phyloP scores from a whole-genome alignment of 2,113 vertebrate genomes.

The Colistium nudipinnis region DNA sequence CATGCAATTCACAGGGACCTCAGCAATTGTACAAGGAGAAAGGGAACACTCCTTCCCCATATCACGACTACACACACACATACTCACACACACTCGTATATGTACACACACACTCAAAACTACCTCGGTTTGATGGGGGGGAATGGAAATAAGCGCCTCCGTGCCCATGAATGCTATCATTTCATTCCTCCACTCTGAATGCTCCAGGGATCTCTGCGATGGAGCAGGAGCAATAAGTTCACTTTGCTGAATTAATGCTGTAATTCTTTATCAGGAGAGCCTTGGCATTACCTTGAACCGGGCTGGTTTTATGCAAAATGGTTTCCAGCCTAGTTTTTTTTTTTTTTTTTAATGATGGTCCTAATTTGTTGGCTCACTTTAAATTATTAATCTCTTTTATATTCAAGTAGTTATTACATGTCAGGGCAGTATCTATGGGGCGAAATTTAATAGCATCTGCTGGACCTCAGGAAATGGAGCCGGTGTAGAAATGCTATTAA shows the following conservation, averaged over 20 bases:
- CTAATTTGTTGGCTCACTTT: slow-evolving; percentile 99
- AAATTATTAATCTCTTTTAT: slow-evolving; percentile 99
- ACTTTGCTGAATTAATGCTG: slow-evolving; percentile 99
- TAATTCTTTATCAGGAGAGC: slow-evolving; percentile 98
- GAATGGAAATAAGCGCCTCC: slow-evolving; percentile 92
- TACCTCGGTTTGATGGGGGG: slow-evolving; percentile 68
- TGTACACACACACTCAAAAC: slow-evolving; percentile 16
- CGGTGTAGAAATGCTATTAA: slow-evolving; percentile 94
- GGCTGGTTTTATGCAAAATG: slow-evolving; percentile 97
- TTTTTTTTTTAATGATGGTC: slow-evolving; percentile 97
- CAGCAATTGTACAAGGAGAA: slow-evolving; percentile 48
- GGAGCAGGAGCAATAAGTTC: slow-evolving; percentile 98
- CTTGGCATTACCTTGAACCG: slow-evolving; percentile 95
- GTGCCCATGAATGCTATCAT: slow-evolving; percentile 91
- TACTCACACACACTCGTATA: slow-evolving; percentile 24
- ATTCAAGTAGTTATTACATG: slow-evolving; percentile 99
- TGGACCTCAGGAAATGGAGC: slow-evolving; percentile 95
- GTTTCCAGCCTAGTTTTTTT: slow-evolving; percentile 94
- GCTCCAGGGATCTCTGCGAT: slow-evolving; percentile 95
- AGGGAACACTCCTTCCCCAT: slow-evolving; percentile 33
- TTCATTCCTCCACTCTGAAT: slow-evolving; percentile 93
- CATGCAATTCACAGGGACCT: slow-evolving; percentile 46
- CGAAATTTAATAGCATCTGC: slow-evolving; percentile 99
- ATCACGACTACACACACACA: slow-evolving; percentile 35
- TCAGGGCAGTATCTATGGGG: slow-evolving; percentile 99